A percentile compares a stretch with the other conserved stretches of the same genome.
Conservation (phyloP, 1,140 invertebrate species). For the Listronotus oregonensis region DNA sequence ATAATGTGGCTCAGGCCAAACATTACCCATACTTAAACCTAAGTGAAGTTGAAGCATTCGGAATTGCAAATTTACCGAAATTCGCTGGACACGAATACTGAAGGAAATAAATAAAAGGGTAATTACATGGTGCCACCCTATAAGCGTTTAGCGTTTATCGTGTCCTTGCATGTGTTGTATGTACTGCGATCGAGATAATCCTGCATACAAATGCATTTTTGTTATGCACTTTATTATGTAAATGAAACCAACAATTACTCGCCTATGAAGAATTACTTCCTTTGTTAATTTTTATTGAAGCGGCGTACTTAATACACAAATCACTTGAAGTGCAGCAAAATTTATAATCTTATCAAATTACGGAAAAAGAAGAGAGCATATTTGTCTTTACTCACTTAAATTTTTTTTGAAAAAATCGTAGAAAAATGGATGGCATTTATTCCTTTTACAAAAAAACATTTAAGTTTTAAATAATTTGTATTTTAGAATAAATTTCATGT, state of each 20-base stretch:
- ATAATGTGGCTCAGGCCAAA: slow-evolving; percentile 19
- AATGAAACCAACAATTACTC: slow-evolving; percentile 39
- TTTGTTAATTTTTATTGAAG: slow-evolving; percentile 29
- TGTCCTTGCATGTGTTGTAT: slow-evolving; percentile 27
- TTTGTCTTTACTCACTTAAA: no score
- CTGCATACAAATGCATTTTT: slow-evolving; percentile 33
- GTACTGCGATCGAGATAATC: slow-evolving; percentile 27
- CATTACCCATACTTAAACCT: slow-evolving; percentile 32
- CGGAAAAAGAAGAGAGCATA: no score
- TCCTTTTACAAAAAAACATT: no score
- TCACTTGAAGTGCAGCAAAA: no score
- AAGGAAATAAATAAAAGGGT: slow-evolving; percentile 32
- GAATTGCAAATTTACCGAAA: slow-evolving; percentile 39
- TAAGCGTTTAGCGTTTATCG: slow-evolving; percentile 34
- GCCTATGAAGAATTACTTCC: slow-evolving; percentile 41
- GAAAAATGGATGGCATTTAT: no score
- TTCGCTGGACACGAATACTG: slow-evolving; percentile 19
- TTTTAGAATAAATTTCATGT: no score
- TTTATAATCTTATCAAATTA: no score
- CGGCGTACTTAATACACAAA: background rate
- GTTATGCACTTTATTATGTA: slow-evolving; percentile 35
- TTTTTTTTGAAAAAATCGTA: no score
- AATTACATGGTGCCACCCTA: slow-evolving; percentile 34
- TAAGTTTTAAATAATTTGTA: no score
- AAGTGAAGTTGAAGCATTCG: slow-evolving; percentile 33